Conservation (phyloP, 2,797 vertebrate species). For the Cyprinella venusta region DNA sequence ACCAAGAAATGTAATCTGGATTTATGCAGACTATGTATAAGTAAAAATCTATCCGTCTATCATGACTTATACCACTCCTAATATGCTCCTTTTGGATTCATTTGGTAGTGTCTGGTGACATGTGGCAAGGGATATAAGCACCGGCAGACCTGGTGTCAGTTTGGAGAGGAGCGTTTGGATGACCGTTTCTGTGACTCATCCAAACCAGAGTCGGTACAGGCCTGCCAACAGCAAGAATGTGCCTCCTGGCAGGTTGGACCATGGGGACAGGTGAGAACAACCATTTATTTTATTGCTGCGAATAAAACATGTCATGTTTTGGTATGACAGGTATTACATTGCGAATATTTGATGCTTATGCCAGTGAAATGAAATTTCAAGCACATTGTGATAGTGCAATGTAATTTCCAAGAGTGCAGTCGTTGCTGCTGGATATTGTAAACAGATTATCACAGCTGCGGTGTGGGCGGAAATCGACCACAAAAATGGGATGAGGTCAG, state of each 20-base stretch:
- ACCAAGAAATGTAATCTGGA: not conserved
- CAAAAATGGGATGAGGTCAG: not conserved
- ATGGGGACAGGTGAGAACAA: conserved; percentile 89
- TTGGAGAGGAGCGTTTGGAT: conserved; percentile 88
- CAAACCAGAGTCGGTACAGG: conserved; percentile 89
- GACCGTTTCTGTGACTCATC: conserved; percentile 86
- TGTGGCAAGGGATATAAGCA: conserved; percentile 97
- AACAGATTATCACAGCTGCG: conserved; percentile 8
- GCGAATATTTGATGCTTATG: conserved; percentile 14
- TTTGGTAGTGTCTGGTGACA: conserved; percentile 90
- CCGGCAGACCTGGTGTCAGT: conserved; percentile 96
- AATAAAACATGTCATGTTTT: not conserved
- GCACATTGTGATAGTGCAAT: not conserved
- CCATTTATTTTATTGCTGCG: not conserved
- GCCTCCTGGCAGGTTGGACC: conserved; percentile 97
- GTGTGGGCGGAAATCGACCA: not conserved
- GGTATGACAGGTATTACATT: not conserved
- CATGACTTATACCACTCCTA: not conserved
- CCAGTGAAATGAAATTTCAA: not conserved
- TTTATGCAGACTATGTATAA: conserved; percentile 6
- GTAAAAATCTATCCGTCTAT: not conserved
- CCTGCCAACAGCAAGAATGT: conserved; percentile 95
- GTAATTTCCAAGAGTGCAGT: not conserved
- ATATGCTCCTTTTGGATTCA: conserved; percentile 9
- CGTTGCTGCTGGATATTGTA: not conserved